Base-by-base conservation (phyloP, 2,113 vertebrate species). In the Oreochromis spilurus region DNA sequence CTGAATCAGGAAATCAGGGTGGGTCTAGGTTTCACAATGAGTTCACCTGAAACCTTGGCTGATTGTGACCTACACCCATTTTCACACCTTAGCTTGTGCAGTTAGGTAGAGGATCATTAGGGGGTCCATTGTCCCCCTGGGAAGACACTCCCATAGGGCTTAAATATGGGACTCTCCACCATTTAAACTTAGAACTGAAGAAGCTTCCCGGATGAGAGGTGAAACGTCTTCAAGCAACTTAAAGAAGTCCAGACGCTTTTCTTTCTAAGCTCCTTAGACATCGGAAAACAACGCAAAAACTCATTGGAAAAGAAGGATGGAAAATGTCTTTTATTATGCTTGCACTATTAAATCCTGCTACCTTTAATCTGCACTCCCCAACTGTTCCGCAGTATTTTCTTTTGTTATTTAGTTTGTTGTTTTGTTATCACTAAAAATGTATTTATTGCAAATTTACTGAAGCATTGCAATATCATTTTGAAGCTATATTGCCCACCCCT, bases 41-140 rank as follows among this genome's bases (percentile, higher is more conserved):
- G 57, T 10, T 17, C 57, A 60, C 0, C 1, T 0, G 5, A 31
- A 1, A 60, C 57, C 57, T 10, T 60, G 57, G 57, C 57, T 31
- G 57, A 60, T 60, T 60, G 57, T 60, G 26, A 60, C 57, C 57
- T 13, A 12, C 38, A 40, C 38, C 10, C 38, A 12, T 58, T 60
- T 60, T 60, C 8, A 60, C 0, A 34, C 29, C 26, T 31, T 31
- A 5, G 14, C 26, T 60, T 6, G 8, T 31, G 26, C 0, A 26
- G 17, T 60, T 31, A 31, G 14, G 14, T 17, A 31, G 5, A 60
- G 26, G 3, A 60, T 2, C 26, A 6, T 4, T 10, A 17, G 26
- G 54, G 12, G 21, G 54, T 26, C 21, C 54, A 26, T 0, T 26
- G 1, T 60, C 14, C 26, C 16, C 8, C 14, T 60, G 29, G 29